These are phyloP conservation scores for Julus scandinavius DNA, from an alignment of 2,888 invertebrate species.

Conservation along the genomic window DNA sequence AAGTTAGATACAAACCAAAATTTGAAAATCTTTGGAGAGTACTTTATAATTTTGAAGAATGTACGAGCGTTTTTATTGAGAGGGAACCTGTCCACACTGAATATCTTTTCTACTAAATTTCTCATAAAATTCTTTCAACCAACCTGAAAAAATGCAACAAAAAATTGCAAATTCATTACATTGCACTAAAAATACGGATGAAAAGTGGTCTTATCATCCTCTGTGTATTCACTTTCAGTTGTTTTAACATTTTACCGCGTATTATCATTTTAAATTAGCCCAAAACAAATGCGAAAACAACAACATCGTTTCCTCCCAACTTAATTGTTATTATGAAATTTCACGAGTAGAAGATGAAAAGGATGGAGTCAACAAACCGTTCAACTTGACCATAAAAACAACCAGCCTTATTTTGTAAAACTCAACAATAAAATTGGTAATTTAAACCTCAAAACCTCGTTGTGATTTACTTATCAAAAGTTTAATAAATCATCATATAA, in stretches of 20 bases:
- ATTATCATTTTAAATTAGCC: too few relatives aligned
- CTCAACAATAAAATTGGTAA: neutral
- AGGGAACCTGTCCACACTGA: too few relatives aligned
- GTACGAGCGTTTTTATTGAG: too few relatives aligned
- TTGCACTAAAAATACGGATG: too few relatives aligned
- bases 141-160: too few relatives aligned
- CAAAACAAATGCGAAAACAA: neutral
- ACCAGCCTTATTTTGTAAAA: neutral
- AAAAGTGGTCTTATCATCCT: too few relatives aligned
- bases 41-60: too few relatives aligned
- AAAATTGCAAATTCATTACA: too few relatives aligned
- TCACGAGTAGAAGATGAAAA: neutral
- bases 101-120: too few relatives aligned
- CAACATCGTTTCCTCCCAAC: neutral
- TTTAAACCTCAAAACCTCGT: neutral
- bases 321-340: neutral
- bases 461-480: slow-evolving; percentile 17
- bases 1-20: too few relatives aligned
- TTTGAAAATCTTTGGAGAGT: too few relatives aligned
- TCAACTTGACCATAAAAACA: neutral
- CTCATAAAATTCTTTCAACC: too few relatives aligned
- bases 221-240: neutral
- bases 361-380: neutral
- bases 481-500: neutral
- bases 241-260: neutral